Conservation (phyloP, 2,113 vertebrate species). For the Serinus canaria region DNA sequence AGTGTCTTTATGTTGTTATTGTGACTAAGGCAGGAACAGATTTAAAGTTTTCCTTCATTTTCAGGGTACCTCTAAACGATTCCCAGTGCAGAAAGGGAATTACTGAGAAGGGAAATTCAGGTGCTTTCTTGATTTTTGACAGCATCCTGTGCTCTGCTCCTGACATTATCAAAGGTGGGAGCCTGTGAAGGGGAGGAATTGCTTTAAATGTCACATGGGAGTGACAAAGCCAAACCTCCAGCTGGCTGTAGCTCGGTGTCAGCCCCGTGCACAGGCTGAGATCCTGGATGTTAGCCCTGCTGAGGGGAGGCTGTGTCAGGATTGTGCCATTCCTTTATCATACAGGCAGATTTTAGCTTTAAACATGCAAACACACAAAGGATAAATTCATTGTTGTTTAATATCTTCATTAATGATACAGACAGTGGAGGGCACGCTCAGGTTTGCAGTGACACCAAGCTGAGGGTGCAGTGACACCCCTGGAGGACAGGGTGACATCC, state of each 20-base stretch:
- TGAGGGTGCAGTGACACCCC: not conserved
- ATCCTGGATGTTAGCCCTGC: not conserved
- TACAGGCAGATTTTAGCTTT: not conserved
- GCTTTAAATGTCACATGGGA: not conserved
- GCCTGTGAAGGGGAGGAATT: not conserved
- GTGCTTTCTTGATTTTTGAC: not conserved
- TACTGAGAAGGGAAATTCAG: not conserved
- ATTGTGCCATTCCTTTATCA: not conserved
- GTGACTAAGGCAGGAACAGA: not conserved
- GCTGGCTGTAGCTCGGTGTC: not conserved
- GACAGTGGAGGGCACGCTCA: rapidly evolving
- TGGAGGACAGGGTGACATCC: not conserved
- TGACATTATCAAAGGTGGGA: not conserved
- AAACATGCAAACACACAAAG: not conserved
- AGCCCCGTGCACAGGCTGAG: not conserved
- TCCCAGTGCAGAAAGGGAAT: not conserved
- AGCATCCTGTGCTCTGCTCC: not conserved
- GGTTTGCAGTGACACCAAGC: not conserved
- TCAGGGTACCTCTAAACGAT: not conserved
- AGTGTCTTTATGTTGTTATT: not conserved
- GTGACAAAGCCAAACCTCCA: not conserved
- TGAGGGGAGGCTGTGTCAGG: not conserved
- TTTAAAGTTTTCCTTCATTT: not conserved
- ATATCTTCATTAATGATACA: not conserved
- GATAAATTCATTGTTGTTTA: not conserved